Evolutionary conservation across 2,113 vertebrate genomes (phyloP).

Genomic region (Ramphastos sulfuratus): DNA sequence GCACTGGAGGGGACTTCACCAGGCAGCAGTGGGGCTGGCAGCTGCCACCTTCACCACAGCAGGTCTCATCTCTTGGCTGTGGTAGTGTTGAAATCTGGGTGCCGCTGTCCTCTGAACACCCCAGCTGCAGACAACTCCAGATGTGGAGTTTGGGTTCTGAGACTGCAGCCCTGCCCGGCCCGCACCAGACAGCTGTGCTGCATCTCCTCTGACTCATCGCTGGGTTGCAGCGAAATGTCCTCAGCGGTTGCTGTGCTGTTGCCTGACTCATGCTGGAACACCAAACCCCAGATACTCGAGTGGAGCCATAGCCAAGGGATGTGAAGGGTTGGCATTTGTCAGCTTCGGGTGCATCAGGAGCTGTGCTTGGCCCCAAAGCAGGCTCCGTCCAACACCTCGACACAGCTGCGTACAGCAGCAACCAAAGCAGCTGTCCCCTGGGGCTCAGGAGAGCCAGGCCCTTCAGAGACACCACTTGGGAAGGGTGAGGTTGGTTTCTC

Average conservation of each 20-base stretch:
- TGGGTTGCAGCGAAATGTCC: conserved; percentile 31
- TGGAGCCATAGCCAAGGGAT: neutral
- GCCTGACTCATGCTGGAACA: conserved; percentile 52
- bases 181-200: neutral
- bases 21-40: neutral
- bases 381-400: neutral
- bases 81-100: neutral
- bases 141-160: conserved; percentile 20
- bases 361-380: neutral
- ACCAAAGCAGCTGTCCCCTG: neutral
- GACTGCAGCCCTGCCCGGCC: neutral
- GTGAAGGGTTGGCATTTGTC: neutral
- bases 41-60: neutral
- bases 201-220: conserved; percentile 30
- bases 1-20: neutral
- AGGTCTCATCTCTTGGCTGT: neutral
- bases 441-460: neutral
- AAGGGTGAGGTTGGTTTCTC: neutral
- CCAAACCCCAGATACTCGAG: conserved; percentile 19
- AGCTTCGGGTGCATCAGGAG: neutral
- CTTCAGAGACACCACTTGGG: neutral
- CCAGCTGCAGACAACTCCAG: neutral
- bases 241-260: conserved; percentile 29
- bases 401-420: neutral
- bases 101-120: neutral